phyloP scores from a whole-genome alignment of 2,888 invertebrate species.

The Lampropteryx suffumata region DNA sequence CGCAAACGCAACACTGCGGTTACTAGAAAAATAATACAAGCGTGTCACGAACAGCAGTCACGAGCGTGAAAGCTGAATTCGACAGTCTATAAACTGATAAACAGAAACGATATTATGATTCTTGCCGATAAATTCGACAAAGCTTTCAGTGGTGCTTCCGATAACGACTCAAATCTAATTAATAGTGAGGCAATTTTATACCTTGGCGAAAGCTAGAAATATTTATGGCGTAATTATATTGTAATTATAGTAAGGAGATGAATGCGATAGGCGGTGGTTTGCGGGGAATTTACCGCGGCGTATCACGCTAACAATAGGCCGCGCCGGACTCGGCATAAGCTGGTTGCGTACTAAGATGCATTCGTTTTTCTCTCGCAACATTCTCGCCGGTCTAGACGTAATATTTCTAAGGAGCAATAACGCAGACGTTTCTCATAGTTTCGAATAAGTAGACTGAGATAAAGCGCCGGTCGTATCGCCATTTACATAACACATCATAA shows the following conservation, averaged over 20 bases:
- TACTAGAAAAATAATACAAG: slow-evolving; percentile 44
- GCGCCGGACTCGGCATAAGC: slow-evolving; percentile 36
- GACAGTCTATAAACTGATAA: slow-evolving; percentile 31
- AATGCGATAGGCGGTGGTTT: slow-evolving; percentile 54
- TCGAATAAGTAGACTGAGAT: slow-evolving; percentile 37
- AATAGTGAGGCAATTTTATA: slow-evolving; percentile 43
- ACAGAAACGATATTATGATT: slow-evolving; percentile 31
- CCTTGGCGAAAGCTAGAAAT: slow-evolving; percentile 46
- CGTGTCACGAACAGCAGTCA: slow-evolving; percentile 46
- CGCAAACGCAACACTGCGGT: slow-evolving; percentile 33
- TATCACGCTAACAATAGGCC: slow-evolving; percentile 78
- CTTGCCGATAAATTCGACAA: slow-evolving; percentile 27
- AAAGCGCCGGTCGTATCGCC: slow-evolving; percentile 17
- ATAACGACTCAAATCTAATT: slow-evolving; percentile 43
- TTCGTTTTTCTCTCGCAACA: slow-evolving; percentile 70
- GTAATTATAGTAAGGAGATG: slow-evolving; percentile 62
- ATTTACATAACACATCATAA: slow-evolving; percentile 14
- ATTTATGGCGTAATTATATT: slow-evolving; percentile 71
- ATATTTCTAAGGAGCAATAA: slow-evolving; percentile 69
- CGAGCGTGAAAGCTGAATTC: slow-evolving; percentile 38
- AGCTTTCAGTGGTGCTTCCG: slow-evolving; percentile 26
- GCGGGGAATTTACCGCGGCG: slow-evolving; percentile 63
- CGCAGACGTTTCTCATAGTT: slow-evolving; percentile 56
- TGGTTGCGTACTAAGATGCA: slow-evolving; percentile 49
- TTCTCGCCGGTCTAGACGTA: slow-evolving; percentile 76